phyloP scores from a whole-genome alignment of 2,113 vertebrate species.

The Phocoena phocoena region DNA sequence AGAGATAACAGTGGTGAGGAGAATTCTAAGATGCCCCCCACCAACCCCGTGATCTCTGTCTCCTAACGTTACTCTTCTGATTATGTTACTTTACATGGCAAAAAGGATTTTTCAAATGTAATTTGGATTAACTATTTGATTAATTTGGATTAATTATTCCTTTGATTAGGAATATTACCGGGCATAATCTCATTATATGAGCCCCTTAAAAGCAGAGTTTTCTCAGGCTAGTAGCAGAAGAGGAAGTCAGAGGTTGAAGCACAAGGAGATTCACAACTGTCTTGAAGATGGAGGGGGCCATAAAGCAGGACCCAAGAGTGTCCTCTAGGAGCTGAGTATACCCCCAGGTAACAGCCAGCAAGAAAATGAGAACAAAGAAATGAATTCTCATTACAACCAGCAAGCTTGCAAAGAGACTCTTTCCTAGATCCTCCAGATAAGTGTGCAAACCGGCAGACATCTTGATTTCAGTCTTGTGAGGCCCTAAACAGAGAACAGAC shows the following conservation, averaged over 20 bases:
- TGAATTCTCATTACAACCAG: neutral
- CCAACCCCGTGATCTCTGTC: neutral
- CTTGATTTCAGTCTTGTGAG: neutral
- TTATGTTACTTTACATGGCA: neutral
- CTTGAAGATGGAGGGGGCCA: neutral
- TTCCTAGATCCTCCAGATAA: neutral
- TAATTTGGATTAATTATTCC: too few species aligned
- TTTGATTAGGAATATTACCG: neutral
- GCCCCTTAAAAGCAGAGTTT: neutral
- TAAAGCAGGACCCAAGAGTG: too few species aligned
- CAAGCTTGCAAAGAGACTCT: neutral
- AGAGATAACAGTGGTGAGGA: neutral
- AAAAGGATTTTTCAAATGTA: neutral
- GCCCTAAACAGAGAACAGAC: neutral
- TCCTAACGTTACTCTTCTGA: neutral
- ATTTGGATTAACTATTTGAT: neutral
- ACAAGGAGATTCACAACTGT: neutral
- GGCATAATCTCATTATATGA: neutral
- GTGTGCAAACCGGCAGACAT: neutral
- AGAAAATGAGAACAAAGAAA: neutral
- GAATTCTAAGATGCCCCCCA: neutral
- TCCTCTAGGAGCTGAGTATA: neutral
- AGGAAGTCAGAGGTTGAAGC: neutral
- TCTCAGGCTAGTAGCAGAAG: neutral
- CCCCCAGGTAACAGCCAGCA: neutral